Evolutionary conservation across 2,797 vertebrate species (phyloP).

Genomic region (Microchirus variegatus): DNA sequence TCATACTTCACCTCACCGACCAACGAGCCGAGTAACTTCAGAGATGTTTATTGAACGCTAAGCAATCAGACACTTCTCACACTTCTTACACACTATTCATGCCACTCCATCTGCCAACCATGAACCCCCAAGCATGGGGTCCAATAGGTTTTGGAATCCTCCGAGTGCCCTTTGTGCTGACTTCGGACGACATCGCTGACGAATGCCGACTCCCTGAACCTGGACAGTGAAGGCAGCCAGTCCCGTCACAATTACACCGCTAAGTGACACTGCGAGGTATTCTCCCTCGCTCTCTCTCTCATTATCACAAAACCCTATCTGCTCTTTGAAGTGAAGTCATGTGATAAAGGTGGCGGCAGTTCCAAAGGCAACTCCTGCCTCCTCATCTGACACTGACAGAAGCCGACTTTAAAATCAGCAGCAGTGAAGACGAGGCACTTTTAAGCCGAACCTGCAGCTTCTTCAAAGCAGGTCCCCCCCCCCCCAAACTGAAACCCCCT

Average conservation of each 20-base stretch:
- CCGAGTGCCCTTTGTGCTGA: slow-evolving; percentile 36
- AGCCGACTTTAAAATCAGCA: slow-evolving; percentile 58
- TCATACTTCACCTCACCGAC: no score
- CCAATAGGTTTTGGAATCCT: slow-evolving; percentile 52
- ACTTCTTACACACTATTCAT: slow-evolving; percentile 7
- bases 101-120: slow-evolving; percentile 25
- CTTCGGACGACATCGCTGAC: slow-evolving; percentile 29
- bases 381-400: slow-evolving; percentile 40
- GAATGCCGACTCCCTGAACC: slow-evolving; percentile 25
- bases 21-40: slow-evolving; percentile 3
- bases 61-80: not conserved
- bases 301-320: slow-evolving; percentile 55
- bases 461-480: slow-evolving; percentile 41
- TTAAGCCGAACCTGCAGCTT: slow-evolving; percentile 49
- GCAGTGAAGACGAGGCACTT: slow-evolving; percentile 39
- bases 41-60: slow-evolving; percentile 1
- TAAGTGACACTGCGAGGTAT: slow-evolving; percentile 17
- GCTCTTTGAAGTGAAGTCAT: slow-evolving; percentile 50
- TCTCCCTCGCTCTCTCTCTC: slow-evolving; percentile 24
- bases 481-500: no score
- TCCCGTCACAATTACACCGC: slow-evolving; percentile 36
- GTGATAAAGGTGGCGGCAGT: slow-evolving; percentile 38
- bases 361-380: slow-evolving; percentile 27
- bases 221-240: slow-evolving; percentile 15
- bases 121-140: slow-evolving; percentile 37